Evolutionary conservation across 2,888 invertebrate species (phyloP), one percentile per base, ranked within the genome.

Genomic region (Ectemnius lituratus): DNA sequence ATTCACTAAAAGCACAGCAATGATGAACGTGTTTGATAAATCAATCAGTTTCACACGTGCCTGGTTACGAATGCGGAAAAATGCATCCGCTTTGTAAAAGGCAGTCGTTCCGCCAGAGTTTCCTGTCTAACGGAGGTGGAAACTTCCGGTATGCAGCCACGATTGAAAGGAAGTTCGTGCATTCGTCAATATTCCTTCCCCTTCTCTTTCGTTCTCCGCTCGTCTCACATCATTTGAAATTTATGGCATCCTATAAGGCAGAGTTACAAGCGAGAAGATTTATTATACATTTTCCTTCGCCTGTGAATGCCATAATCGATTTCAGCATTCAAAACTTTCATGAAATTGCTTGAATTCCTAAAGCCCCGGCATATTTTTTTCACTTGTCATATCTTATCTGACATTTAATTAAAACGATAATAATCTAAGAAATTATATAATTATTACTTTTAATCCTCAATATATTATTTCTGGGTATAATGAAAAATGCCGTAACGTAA

Each of bases 91-190:
- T 23, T 45, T 28, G 13, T 46, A 64, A n/a, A 62, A 57, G 13
- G 23, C 62, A 49, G 8, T 57, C 2, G 37, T 58, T 37, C 13
- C 46, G 28, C 13, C 58, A 45, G 47, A 16, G 4, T 62, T 70
- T 75, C 67, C 70, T 57, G 68, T 49, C 47, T 76, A 73, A 70
- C 70, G 70, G 65, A 69, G 67, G 65, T 59, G 47, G 62, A 62
- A 72, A 75, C 67, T 79, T 79, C 79, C 78, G 63, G 70, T 70
- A 65, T 56, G 67, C 58, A 67, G 46, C 61, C 47, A 69, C 58
- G 52, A 61, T 67, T 8, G 67, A 67, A 75, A 58, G 62, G 52
- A 57, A 46, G 47, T 46, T 18, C 63, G 60, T 69, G 6, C 59
- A 59, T 13, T 23, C 58, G 62, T 67, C 28, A 6, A 59, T 14